phyloP scores from a whole-genome alignment of 2,888 invertebrate species.

The Listrodromus nycthemerus region DNA sequence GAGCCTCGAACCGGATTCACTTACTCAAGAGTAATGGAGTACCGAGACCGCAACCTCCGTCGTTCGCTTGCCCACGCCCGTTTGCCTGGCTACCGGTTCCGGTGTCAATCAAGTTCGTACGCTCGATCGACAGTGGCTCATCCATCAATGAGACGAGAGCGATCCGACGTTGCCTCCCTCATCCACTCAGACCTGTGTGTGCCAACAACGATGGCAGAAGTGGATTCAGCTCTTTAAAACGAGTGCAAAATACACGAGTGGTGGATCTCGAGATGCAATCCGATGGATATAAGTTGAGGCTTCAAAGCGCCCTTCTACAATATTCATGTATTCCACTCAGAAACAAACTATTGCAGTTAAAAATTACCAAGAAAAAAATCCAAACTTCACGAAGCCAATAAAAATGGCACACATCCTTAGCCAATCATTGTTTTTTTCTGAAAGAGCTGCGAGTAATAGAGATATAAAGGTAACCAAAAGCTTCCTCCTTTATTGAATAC shows the following conservation, averaged over 20 bases:
- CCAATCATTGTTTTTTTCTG: too few relatives aligned
- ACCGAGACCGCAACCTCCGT: conserved; percentile 48
- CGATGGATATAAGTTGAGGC: not conserved
- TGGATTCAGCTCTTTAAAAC: conserved; percentile 25
- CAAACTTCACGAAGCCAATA: too few relatives aligned
- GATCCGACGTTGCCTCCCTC: conserved; percentile 37
- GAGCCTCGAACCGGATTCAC: conserved; percentile 20
- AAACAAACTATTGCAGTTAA: not conserved
- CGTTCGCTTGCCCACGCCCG: conserved; percentile 29
- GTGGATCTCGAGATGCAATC: not conserved
- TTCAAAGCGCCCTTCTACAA: not conserved
- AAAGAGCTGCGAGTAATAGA: too few relatives aligned
- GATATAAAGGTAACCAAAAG: too few relatives aligned
- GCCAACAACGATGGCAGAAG: conserved; percentile 13
- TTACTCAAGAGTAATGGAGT: conserved; percentile 58
- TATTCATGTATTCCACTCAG: too few relatives aligned
- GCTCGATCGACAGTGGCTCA: conserved; percentile 42
- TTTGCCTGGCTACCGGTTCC: conserved; percentile 35
- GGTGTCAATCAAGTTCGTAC: conserved; percentile 63
- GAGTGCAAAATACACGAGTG: conserved; percentile 28
- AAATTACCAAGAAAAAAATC: not conserved
- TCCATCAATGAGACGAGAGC: conserved; percentile 59
- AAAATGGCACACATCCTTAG: too few relatives aligned
- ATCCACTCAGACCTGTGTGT: conserved; percentile 1
- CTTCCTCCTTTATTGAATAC: too few relatives aligned